A percentile compares a stretch with the other conserved stretches of the same genome.
These are phyloP conservation scores for Drosophila peninsularis DNA, from an alignment of 2,888 invertebrate species.

Conservation along the genomic window DNA sequence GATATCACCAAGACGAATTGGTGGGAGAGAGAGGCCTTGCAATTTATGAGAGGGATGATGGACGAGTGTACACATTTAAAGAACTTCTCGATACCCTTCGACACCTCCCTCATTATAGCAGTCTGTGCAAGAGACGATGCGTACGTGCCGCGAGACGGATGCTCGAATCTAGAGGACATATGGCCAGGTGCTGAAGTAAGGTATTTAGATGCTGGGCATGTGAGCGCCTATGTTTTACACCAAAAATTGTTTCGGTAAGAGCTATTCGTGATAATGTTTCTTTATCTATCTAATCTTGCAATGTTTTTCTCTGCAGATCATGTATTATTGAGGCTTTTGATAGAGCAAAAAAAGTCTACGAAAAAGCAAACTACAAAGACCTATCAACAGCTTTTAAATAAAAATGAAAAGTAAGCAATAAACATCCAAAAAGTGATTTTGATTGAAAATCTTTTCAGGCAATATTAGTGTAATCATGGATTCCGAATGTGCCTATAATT, in stretches of 20 bases:
- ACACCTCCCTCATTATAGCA: constrained; percentile 95
- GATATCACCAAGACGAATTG: constrained; percentile 88
- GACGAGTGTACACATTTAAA: constrained; percentile 98
- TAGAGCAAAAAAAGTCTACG: constrained; percentile 86
- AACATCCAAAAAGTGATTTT: not conserved
- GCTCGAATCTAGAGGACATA: constrained; percentile 92
- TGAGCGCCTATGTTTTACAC: constrained; percentile 94
- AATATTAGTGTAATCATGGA: not conserved
- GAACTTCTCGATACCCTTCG: constrained; percentile 94
- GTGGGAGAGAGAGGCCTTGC: constrained; percentile 91
- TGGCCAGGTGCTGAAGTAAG: constrained; percentile 97
- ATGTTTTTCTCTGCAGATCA: constrained; percentile 86
- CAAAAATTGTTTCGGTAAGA: constrained; percentile 93
- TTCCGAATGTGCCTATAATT: not conserved
- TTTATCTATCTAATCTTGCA: not conserved
- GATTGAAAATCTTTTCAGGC: not conserved
- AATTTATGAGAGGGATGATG: constrained; percentile 99
- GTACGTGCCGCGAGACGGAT: constrained; percentile 94
- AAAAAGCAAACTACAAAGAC: constrained; percentile 77
- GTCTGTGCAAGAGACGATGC: constrained; percentile 95
- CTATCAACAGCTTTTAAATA: constrained; percentile 72
- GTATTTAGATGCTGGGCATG: constrained; percentile 95
- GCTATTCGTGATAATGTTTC: not conserved
- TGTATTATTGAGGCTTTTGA: constrained; percentile 92
- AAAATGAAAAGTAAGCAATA: constrained; percentile 56